Percentiles rank a stretch among this genome's conserved stretches.
These are phyloP conservation scores for Lamellibrachia luymesi DNA, from an alignment of 1,140 invertebrate species.

Conservation along the genomic window DNA sequence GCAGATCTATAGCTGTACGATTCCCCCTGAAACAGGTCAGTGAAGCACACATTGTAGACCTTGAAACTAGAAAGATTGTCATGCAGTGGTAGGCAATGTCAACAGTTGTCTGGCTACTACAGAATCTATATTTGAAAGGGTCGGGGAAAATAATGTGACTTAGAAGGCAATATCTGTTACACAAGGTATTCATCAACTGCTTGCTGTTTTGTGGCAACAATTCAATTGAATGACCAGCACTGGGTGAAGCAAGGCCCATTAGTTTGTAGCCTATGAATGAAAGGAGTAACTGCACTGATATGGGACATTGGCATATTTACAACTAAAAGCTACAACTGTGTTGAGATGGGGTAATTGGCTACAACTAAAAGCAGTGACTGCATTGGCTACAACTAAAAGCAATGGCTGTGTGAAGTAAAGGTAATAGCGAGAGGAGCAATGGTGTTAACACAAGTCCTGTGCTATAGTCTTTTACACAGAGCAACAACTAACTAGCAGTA, in stretches of 20 bases:
- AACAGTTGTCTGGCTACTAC: neutral
- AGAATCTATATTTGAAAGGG: neutral
- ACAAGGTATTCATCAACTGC: neutral
- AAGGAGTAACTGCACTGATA: no score
- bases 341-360: neutral
- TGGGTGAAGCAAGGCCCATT: neutral
- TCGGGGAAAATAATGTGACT: neutral
- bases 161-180: neutral
- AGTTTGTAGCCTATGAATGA: no score
- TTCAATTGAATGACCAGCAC: no score
- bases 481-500: neutral
- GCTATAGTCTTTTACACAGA: neutral
- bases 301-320: neutral
- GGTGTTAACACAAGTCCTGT: neutral
- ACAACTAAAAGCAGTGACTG: neutral
- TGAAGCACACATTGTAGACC: neutral
- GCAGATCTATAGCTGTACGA: conserved; percentile 89
- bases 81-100: neutral
- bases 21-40: conserved; percentile 67
- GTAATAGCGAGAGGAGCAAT: neutral
- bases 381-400: neutral
- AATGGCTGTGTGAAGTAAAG: neutral
- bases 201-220: no score
- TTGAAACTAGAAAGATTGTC: neutral
- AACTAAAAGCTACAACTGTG: neutral